Evolutionary conservation across 1,140 invertebrate species (phyloP).

Genomic region (Trichonephila clavipes): DNA sequence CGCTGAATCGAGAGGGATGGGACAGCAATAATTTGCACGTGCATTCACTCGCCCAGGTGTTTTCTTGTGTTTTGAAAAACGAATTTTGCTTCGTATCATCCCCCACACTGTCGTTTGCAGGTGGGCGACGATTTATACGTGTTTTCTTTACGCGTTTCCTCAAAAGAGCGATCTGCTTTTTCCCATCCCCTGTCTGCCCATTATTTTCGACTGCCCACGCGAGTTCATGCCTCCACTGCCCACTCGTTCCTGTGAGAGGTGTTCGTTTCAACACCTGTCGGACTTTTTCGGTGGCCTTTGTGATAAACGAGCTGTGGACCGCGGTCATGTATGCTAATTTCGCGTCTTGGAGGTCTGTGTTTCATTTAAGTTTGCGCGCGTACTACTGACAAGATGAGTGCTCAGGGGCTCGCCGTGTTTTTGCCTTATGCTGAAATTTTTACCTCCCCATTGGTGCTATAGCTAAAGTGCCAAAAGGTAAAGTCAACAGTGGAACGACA

Average conservation of each 20-base stretch:
- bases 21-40: not conserved
- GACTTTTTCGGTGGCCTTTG: not conserved
- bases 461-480: too few species aligned
- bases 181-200: not conserved
- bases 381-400: not conserved
- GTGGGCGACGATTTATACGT: conserved; percentile 22
- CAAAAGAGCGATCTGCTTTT: not conserved
- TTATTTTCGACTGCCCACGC: not conserved
- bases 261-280: conserved; percentile 28
- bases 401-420: not conserved
- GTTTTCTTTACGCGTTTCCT: not conserved
- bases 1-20: not conserved
- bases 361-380: not conserved
- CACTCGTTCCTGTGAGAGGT: conserved; percentile 13
- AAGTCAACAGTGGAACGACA: too few species aligned
- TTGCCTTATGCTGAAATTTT: too few species aligned
- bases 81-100: not conserved
- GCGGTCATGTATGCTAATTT: not conserved
- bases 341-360: not conserved
- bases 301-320: not conserved
- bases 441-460: too few species aligned
- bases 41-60: not conserved
- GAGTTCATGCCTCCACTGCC: not conserved
- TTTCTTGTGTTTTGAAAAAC: not conserved
- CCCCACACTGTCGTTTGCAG: conserved; percentile 8